These are phyloP conservation scores for Oceanites oceanicus DNA, from an alignment of 2,113 vertebrate genomes.

Conservation along the genomic window DNA sequence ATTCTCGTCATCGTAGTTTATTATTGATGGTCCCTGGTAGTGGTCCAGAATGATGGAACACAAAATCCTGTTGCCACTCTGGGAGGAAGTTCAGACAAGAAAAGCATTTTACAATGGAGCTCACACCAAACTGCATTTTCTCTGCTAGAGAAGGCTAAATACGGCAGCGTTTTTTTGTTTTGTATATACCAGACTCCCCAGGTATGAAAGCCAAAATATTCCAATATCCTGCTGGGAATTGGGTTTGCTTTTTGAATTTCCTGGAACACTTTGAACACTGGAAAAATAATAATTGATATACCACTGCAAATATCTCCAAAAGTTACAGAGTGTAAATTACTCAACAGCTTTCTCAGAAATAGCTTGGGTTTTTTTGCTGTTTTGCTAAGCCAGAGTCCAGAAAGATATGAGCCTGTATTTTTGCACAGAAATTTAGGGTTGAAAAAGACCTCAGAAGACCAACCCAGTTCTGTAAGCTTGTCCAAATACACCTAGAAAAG, in stretches of 20 bases:
- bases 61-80: constrained; percentile 85
- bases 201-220: not conserved
- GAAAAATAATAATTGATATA: constrained; percentile 12
- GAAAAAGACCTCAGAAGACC: not conserved
- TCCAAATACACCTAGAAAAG: not conserved
- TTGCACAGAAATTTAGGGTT: not conserved
- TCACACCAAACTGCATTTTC: not conserved
- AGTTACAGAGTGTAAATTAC: not conserved
- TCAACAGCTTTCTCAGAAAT: not conserved
- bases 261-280: not conserved
- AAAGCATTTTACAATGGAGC: not conserved
- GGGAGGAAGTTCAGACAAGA: constrained; percentile 23
- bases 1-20: constrained; percentile 88
- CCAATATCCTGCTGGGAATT: not conserved
- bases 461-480: not conserved
- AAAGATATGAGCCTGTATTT: not conserved
- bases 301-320: not conserved
- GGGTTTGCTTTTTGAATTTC: not conserved
- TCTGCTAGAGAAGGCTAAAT: not conserved
- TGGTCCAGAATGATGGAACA: constrained; percentile 87
- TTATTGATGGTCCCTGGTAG: constrained; percentile 81
- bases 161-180: not conserved
- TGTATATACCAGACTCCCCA: not conserved
- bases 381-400: not conserved
- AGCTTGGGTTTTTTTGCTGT: not conserved